A percentile compares a stretch with the other conserved stretches of the same genome.
Conservation (phyloP, 2,888 invertebrate genomes). For the Pedicia rivosa region DNA sequence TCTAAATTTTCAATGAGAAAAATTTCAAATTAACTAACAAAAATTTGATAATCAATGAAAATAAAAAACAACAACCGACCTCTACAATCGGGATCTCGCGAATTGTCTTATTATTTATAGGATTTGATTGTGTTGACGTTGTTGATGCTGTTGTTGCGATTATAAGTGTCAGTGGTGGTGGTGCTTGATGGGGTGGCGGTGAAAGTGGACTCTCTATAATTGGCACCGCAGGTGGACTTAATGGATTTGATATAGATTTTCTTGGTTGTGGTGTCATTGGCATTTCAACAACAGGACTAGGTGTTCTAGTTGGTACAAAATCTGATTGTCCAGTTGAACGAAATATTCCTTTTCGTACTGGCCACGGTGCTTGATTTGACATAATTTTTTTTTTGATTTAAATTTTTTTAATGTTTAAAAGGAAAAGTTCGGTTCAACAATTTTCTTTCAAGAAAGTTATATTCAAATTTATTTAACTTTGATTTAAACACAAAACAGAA, state of each 20-base stretch:
- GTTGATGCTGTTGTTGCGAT: slow-evolving; percentile 14
- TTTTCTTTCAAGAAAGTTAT: too few relatives aligned
- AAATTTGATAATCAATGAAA: too few relatives aligned
- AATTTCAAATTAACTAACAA: too few relatives aligned
- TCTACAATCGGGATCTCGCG: slow-evolving; percentile 31
- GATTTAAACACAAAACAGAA: too few relatives aligned
- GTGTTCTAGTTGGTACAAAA: slow-evolving; percentile 26
- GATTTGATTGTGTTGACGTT: slow-evolving; percentile 13
- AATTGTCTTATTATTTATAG: slow-evolving; percentile 6
- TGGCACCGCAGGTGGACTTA: slow-evolving; percentile 15
- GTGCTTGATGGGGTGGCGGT: slow-evolving; percentile 18
- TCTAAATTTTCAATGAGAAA: not conserved
- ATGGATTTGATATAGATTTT: slow-evolving; percentile 9
- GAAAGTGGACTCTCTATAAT: slow-evolving; percentile 18
- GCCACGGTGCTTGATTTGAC: slow-evolving; percentile 54
- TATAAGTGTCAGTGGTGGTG: slow-evolving; percentile 15
- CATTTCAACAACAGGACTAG: slow-evolving; percentile 31
- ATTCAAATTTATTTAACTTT: too few relatives aligned
- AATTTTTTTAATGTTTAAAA: too few relatives aligned
- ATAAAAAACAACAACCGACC: slow-evolving; percentile 16
- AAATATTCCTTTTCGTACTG: slow-evolving; percentile 44
- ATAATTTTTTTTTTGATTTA: too few relatives aligned
- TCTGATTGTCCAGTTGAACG: slow-evolving; percentile 32
- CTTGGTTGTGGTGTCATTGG: slow-evolving; percentile 26
- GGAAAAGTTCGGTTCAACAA: too few relatives aligned